Base-by-base conservation (phyloP, 2,888 invertebrate genomes). In the Onchidella celtica region DNA sequence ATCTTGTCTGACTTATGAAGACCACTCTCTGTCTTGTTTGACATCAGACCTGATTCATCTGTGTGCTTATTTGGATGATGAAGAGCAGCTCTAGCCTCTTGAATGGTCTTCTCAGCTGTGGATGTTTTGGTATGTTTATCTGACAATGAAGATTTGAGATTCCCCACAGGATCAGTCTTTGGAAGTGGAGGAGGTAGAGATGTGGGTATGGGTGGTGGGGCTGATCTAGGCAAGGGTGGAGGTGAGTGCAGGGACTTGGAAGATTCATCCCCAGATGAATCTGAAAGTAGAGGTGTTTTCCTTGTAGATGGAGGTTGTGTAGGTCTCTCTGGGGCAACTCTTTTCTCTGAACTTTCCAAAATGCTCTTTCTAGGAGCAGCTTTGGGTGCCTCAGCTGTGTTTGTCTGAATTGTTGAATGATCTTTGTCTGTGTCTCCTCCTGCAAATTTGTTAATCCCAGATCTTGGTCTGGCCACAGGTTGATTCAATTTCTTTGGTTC, bases 291-390 rank as follows among this genome's bases (percentile, higher is more conserved):
- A 14, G 65, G 24, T 21, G 27, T 34, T 65, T 78, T 74, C 21
- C 70, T 36, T 24, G 6, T 17, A 17, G 63, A 47, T 17, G 77
- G 27, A 38, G 68, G 74, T 4, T 69, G 27, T 24, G 78, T 78
- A 17, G 66, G 55, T 32, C 38, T 21, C 17, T 32, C 40, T 14
- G 78, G 27, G 2, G 69, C 32, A 21, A 21, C 2, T 17, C 38
- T 57, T 29, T 47, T 38, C 17, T 38, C 55, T 32, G n/a, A 34
- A 21, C 29, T 69, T 32, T 68, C 72, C 0, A 61, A 75, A 24
- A 69, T 24, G 38, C 63, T 66, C 32, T 84, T 84, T 65, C 82
- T 72, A 34, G 84, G 83, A 29, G 80, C 55, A 14, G 83, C 55
- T 76, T 66, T 76, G 14, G 81, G 81, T 24, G 24, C 34, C n/a